These are phyloP conservation scores for Aplochiton taeniatus DNA, from an alignment of 2,797 vertebrate genomes.

Conservation along the genomic window DNA sequence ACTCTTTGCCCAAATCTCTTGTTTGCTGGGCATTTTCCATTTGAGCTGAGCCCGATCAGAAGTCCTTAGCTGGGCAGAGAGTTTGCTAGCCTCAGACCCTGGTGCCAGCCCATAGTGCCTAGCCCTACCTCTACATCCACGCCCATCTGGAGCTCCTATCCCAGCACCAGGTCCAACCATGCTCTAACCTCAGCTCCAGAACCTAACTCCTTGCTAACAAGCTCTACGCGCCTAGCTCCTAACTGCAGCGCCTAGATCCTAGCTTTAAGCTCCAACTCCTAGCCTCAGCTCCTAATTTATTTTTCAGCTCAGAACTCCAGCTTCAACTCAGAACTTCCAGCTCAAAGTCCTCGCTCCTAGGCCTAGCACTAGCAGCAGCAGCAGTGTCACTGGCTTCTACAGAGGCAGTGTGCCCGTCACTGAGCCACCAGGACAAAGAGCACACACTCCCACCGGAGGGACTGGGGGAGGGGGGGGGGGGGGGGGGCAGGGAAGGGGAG, in stretches of 20 bases:
- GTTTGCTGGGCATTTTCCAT: slow-evolving; percentile 28
- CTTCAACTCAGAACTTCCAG: too few relatives aligned
- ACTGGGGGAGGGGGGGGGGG: too few relatives aligned
- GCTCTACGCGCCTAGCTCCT: too few relatives aligned
- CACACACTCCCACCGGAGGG: slow-evolving; percentile 40
- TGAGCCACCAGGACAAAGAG: slow-evolving; percentile 72
- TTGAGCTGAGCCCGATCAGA: slow-evolving; percentile 20
- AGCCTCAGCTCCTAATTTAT: too few relatives aligned
- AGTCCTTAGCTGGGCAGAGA: slow-evolving; percentile 21
- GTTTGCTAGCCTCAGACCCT: background rate
- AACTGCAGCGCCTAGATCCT: too few relatives aligned
- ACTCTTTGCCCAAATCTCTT: slow-evolving; percentile 32
- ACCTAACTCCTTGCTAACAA: too few relatives aligned
- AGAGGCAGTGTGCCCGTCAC: slow-evolving; percentile 48
- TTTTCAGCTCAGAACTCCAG: too few relatives aligned
- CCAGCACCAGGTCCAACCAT: background rate
- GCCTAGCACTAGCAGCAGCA: slow-evolving; percentile 24
- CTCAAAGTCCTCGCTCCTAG: background rate
- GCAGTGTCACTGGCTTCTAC: slow-evolving; percentile 28
- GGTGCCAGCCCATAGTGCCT: background rate
- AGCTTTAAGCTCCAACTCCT: too few relatives aligned
- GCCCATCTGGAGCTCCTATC: background rate
- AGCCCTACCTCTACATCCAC: background rate
- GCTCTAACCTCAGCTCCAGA: background rate
- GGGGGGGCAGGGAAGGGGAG: slow-evolving; percentile 35